These are phyloP conservation scores for Carcinoscorpius rotundicauda DNA, from an alignment of 1,140 invertebrate genomes.

Conservation along the genomic window DNA sequence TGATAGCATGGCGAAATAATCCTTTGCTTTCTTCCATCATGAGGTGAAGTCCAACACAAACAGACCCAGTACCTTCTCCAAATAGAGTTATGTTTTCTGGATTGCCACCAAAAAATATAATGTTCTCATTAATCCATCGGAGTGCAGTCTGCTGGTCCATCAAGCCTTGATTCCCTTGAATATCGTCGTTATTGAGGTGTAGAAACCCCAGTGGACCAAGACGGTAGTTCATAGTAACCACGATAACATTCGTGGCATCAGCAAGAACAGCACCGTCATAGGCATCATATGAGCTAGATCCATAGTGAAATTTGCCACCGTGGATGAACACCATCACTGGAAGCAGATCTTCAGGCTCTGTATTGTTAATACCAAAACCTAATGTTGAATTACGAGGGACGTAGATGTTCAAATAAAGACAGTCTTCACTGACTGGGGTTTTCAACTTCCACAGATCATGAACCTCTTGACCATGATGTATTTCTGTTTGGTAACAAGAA, in stretches of 20 bases:
- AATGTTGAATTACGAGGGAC: slow-evolving; percentile 10
- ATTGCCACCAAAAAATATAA: slow-evolving; percentile 72
- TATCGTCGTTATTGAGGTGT: slow-evolving; percentile 51
- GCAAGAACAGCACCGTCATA: slow-evolving; percentile 26
- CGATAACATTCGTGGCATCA: slow-evolving; percentile 26
- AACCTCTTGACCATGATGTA: too few species aligned
- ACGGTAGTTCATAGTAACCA: slow-evolving; percentile 33
- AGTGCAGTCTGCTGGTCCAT: slow-evolving; percentile 79
- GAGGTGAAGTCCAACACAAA: slow-evolving; percentile 24
- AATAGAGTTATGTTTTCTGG: slow-evolving; percentile 69
- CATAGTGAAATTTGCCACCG: slow-evolving; percentile 27
- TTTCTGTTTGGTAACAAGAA: too few species aligned
- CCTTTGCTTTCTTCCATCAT: not conserved
- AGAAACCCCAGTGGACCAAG: slow-evolving; percentile 71
- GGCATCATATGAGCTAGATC: slow-evolving; percentile 17
- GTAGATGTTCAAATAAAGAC: slow-evolving; percentile 27
- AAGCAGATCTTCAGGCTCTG: slow-evolving; percentile 29
- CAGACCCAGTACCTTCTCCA: slow-evolving; percentile 39
- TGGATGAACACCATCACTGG: slow-evolving; percentile 27
- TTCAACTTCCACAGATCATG: too few species aligned
- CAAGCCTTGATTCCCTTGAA: slow-evolving; percentile 80
- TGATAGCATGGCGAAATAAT: too few species aligned
- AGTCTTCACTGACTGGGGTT: slow-evolving; percentile 23
- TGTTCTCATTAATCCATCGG: slow-evolving; percentile 73
- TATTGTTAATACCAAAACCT: slow-evolving; percentile 16